Percentiles rank a stretch among this genome's conserved stretches.
Conservation (phyloP, 2,888 invertebrate genomes). For the Lampropteryx suffumata region DNA sequence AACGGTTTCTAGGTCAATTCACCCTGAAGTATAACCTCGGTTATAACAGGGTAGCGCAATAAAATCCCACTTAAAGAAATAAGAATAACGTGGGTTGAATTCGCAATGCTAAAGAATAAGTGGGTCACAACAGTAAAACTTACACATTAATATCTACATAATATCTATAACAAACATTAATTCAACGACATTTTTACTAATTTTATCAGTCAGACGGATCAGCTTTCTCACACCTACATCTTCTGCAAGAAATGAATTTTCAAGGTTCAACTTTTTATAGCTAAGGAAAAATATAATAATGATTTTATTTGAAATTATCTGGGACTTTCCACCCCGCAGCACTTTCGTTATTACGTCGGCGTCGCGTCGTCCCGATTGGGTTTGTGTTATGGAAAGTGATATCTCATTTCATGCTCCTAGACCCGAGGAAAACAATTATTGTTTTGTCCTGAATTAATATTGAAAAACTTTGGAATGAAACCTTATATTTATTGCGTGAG, state of each 20-base stretch:
- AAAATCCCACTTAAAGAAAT: not conserved
- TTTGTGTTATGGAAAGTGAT: slow-evolving; percentile 13
- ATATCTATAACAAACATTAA: slow-evolving; percentile 17
- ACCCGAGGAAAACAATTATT: slow-evolving; percentile 1
- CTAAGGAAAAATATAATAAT: slow-evolving; percentile 17
- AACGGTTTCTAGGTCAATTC: slow-evolving; percentile 11
- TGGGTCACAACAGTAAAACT: slow-evolving; percentile 30
- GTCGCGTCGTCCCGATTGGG: slow-evolving; percentile 11
- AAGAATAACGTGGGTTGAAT: slow-evolving; percentile 22
- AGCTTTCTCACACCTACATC: slow-evolving; percentile 21
- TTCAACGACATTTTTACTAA: slow-evolving; percentile 19
- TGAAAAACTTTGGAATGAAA: slow-evolving; percentile 17
- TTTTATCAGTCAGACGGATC: slow-evolving; percentile 20
- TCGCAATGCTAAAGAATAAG: slow-evolving; percentile 14
- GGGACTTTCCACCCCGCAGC: slow-evolving; percentile 13
- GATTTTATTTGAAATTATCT: slow-evolving; percentile 22
- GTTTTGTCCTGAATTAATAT: slow-evolving; percentile 12
- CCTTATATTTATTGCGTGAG: slow-evolving; percentile 2
- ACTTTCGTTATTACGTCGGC: slow-evolving; percentile 15
- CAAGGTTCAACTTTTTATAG: slow-evolving; percentile 17
- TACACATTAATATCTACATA: too few relatives aligned
- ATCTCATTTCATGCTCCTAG: slow-evolving; percentile 1
- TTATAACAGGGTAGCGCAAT: slow-evolving; percentile 4
- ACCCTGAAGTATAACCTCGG: slow-evolving; percentile 4
- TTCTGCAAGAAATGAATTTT: slow-evolving; percentile 17